Conservation (phyloP, 2,797 vertebrate genomes). For the Hirundo rustica region DNA sequence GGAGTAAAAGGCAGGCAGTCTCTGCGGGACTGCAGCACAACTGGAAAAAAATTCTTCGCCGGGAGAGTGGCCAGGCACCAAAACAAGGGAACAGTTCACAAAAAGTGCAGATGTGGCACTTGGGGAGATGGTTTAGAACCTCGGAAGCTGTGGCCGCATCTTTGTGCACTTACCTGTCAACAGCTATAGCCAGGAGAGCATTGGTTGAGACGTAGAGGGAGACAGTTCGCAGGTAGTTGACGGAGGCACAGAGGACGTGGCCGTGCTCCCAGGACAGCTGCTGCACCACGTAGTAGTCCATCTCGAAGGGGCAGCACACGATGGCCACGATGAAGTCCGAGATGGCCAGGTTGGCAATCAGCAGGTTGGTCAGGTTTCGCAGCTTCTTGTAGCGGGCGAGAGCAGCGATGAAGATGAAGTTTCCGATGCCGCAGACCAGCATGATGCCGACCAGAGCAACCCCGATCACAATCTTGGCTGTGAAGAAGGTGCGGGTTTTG, state of each 20-base stretch:
- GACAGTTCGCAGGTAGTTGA: constrained; percentile 93
- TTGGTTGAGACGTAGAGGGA: constrained; percentile 97
- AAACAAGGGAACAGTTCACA: background rate
- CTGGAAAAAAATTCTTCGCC: background rate
- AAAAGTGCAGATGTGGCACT: background rate
- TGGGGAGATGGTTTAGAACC: background rate
- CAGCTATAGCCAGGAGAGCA: constrained; percentile 91
- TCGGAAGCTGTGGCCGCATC: background rate
- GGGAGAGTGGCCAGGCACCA: background rate
- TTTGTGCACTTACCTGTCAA: constrained; percentile 86
- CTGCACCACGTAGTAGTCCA: constrained; percentile 96
- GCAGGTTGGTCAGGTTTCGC: constrained; percentile 93
- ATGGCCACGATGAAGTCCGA: constrained; percentile 95
- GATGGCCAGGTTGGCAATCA: constrained; percentile 95
- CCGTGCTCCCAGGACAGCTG: constrained; percentile 95
- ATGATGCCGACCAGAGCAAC: constrained; percentile 91
- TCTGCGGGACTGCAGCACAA: background rate
- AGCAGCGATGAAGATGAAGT: constrained; percentile 91
- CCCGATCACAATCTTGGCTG: constrained; percentile 89
- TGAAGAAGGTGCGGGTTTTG: constrained; percentile 87
- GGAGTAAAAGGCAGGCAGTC: background rate
- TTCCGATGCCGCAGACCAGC: constrained; percentile 92
- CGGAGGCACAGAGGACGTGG: constrained; percentile 86
- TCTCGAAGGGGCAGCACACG: constrained; percentile 94
- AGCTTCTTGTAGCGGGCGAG: constrained; percentile 92